These are phyloP conservation scores for Heliconius hewitsoni DNA, from an alignment of 1,140 invertebrate species.

Conservation along the genomic window DNA sequence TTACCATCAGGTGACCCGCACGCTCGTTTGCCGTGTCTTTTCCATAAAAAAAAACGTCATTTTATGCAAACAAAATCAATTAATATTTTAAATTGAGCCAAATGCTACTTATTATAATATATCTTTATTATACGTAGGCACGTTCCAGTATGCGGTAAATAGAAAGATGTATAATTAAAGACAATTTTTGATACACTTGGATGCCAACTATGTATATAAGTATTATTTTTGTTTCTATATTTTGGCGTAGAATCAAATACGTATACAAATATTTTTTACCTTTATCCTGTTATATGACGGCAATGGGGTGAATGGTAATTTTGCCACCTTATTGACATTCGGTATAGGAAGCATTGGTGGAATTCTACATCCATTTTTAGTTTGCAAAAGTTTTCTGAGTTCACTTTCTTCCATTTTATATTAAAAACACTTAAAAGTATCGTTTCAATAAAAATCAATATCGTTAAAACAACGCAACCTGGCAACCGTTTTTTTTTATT, in stretches of 20 bases:
- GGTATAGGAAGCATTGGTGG: constrained; percentile 72
- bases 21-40: no score
- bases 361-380: constrained; percentile 73
- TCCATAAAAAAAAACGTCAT: no score
- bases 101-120: no score
- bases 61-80: no score
- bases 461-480: neutral
- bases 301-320: constrained; percentile 69
- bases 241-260: neutral
- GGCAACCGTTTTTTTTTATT: neutral
- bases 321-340: constrained; percentile 68
- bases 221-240: neutral
- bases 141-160: no score
- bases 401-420: constrained; percentile 69
- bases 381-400: constrained; percentile 64
- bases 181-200: no score
- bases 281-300: constrained; percentile 74
- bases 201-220: neutral
- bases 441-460: constrained; percentile 4
- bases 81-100: no score
- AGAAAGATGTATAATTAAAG: no score
- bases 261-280: constrained; percentile 48
- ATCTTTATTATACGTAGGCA: no score
- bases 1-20: no score
- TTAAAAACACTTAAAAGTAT: neutral